Base-by-base conservation (phyloP, 2,797 vertebrate genomes). In the Anas flavirostris region DNA sequence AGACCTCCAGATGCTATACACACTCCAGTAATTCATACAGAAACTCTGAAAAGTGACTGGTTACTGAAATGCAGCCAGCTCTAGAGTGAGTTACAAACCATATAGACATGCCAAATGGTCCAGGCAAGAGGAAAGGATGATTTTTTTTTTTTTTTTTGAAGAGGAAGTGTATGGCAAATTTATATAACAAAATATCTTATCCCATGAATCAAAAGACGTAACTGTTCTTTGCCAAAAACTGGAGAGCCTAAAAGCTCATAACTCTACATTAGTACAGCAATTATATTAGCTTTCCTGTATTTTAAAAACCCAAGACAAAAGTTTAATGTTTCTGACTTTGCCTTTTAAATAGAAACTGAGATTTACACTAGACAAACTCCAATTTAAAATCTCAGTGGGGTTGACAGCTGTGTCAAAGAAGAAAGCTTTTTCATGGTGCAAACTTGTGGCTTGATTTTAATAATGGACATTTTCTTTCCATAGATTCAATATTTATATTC, bases 321-420 rank as follows among this genome's bases (percentile, higher is more conserved):
- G 33, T 89, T 91, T 70, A 96, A 70, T 79, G 31, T 28, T 90
- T 74, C 64, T 89, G 62, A 73, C n/a, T 94, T 89, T 80, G 62
- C 55, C 94, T 93, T 94, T 94, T 79, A 87, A 93, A 85, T 79
- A 90, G 66, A 86, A 96, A 93, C 53, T 75, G 48, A 94, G 68
- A 82, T 48, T 74, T 95, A 86, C 91, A 87, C 48, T 91, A 88
- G 85, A 85, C 53, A 86, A 95, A 96, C 55, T 87, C 44, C 85
- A 93, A 84, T 95, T 94, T 92, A 93, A 94, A 95, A 90, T 90
- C 82, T 66, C 92, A 96, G 72, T 5, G 0, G 79, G 80, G 28
- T 53, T 93, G 93, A 90, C 83, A 91, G 67, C 39, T 69, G 50
- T 50, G 37, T 74, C 89, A 91, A 93, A 96, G 86, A 90, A 75